Conservation (phyloP, 2,888 invertebrate genomes). For the Emesis furor region DNA sequence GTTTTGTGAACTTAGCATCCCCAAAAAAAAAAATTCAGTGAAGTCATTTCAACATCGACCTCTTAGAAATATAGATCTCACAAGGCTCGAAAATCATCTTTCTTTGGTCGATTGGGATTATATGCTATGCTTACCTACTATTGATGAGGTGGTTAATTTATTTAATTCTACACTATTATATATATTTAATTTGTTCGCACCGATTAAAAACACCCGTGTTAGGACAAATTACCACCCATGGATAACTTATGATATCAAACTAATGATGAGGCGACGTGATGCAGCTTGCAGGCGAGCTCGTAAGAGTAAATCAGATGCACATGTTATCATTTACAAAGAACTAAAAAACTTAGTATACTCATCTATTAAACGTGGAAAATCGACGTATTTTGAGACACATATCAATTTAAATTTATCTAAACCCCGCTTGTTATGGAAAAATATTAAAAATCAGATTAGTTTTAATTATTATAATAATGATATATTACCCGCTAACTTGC, state of each 20-base stretch:
- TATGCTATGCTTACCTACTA: not conserved
- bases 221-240: slow-evolving; percentile 21
- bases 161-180: not conserved
- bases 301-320: not conserved
- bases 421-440: too few species aligned
- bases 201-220: not conserved
- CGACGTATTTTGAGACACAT: too few species aligned
- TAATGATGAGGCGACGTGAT: slow-evolving; percentile 31
- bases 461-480: too few species aligned
- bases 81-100: too few species aligned
- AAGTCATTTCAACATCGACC: not conserved
- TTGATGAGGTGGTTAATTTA: not conserved
- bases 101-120: not conserved
- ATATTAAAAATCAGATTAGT: too few species aligned
- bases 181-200: slow-evolving; percentile 8
- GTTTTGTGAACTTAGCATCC: too few species aligned
- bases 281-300: slow-evolving; percentile 28
- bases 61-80: not conserved
- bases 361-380: too few species aligned
- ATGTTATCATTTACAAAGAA: slow-evolving; percentile 25
- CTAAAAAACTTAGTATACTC: slow-evolving; percentile 27
- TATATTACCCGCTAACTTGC: too few species aligned
- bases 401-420: too few species aligned
- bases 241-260: slow-evolving; percentile 39
- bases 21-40: too few species aligned